phyloP scores from a whole-genome alignment of 2,113 vertebrate species.

The Clarias magur region DNA sequence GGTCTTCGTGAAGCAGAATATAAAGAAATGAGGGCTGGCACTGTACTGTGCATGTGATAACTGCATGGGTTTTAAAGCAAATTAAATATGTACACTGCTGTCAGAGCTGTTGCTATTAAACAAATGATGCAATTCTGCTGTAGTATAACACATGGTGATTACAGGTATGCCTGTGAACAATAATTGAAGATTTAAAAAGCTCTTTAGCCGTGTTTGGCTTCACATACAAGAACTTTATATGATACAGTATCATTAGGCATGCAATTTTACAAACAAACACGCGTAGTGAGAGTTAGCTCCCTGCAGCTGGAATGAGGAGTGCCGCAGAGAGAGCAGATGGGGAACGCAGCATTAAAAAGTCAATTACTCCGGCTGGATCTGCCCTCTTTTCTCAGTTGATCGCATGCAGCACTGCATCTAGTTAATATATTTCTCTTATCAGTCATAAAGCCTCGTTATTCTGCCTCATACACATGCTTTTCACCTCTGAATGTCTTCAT shows the following conservation, averaged over 20 bases:
- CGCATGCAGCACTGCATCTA: conserved; percentile 11
- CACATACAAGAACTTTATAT: background rate
- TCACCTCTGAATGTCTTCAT: conserved; percentile 14
- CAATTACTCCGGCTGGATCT: conserved; percentile 30
- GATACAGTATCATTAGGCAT: background rate
- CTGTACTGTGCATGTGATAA: background rate
- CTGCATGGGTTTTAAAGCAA: background rate
- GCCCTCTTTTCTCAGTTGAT: background rate
- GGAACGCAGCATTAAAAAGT: conserved; percentile 24
- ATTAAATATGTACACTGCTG: background rate
- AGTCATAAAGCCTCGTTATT: background rate
- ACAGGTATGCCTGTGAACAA: background rate
- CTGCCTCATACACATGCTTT: background rate
- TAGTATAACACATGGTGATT: background rate
- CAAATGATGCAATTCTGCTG: background rate
- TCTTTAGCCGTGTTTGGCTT: background rate
- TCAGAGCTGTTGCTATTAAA: background rate
- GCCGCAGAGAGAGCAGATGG: conserved; percentile 26
- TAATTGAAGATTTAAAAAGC: background rate
- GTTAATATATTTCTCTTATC: background rate
- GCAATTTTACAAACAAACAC: background rate
- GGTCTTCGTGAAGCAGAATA: too few relatives aligned
- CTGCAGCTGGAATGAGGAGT: conserved; percentile 30
- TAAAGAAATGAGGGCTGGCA: too few relatives aligned
- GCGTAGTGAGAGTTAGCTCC: background rate